Conservation (phyloP, 2,113 vertebrate species). For the Meriones unguiculatus region DNA sequence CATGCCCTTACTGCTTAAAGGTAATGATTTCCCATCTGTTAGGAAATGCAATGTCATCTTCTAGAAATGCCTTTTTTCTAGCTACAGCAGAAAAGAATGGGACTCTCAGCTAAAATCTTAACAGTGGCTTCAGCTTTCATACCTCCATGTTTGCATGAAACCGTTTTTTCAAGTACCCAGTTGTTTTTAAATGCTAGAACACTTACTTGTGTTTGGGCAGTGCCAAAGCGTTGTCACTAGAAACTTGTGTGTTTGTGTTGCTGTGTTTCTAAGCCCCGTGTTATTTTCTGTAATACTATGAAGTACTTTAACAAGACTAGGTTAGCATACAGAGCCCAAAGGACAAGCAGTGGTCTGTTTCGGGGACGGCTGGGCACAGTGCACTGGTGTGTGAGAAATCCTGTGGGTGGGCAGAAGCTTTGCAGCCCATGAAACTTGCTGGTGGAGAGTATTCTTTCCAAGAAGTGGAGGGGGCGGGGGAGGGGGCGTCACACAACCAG, state of each 20-base stretch:
- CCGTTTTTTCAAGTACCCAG: background rate
- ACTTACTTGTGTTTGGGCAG: background rate
- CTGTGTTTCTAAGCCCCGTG: background rate
- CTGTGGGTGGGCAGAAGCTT: background rate
- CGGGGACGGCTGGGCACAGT: background rate
- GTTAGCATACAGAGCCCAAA: background rate
- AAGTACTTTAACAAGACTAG: background rate
- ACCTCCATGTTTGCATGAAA: background rate
- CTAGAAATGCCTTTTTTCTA: constrained; percentile 44
- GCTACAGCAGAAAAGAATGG: background rate
- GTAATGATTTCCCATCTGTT: constrained; percentile 84
- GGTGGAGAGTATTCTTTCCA: background rate
- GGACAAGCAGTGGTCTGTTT: background rate
- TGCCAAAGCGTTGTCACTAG: background rate
- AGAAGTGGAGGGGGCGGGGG: background rate
- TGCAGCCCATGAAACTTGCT: background rate
- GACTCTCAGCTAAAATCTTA: constrained; percentile 37
- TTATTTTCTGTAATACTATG: constrained; percentile 13
- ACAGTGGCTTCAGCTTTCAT: background rate
- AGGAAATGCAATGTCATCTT: background rate
- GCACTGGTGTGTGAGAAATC: background rate
- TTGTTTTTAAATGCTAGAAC: background rate
- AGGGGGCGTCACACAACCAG: background rate
- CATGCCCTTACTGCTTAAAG: constrained; percentile 98
- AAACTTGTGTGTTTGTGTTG: background rate